phyloP scores from a whole-genome alignment of 2,888 invertebrate species.

The Morpho helenor region DNA sequence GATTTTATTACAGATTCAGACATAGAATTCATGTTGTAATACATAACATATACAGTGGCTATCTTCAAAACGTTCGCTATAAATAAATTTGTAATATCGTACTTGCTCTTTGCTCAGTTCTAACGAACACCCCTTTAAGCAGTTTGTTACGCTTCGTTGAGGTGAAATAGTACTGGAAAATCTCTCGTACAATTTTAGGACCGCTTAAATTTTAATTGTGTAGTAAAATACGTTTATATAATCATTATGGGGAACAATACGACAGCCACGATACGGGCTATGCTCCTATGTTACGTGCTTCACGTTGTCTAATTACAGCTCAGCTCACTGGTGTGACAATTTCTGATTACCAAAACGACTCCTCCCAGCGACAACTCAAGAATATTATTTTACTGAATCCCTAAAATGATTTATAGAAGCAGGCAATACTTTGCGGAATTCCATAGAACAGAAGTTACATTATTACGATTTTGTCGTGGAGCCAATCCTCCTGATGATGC shows the following conservation, averaged over 20 bases:
- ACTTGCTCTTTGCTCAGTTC: conserved; percentile 31
- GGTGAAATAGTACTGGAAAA: conserved; percentile 61
- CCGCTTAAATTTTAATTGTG: conserved; percentile 75
- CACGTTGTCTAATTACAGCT: conserved; percentile 72
- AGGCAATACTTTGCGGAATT: no score
- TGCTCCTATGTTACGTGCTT: conserved; percentile 61
- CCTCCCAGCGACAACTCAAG: conserved; percentile 47
- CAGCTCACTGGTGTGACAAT: conserved; percentile 68
- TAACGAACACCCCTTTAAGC: conserved; percentile 44
- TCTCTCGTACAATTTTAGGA: conserved; percentile 66
- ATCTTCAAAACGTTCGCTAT: background rate
- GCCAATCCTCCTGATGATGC: no score
- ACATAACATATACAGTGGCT: background rate
- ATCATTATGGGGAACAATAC: conserved; percentile 72
- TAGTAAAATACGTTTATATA: conserved; percentile 75
- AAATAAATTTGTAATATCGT: conserved; percentile 18
- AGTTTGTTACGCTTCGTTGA: conserved; percentile 54
- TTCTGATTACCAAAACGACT: conserved; percentile 64
- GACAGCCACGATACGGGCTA: conserved; percentile 36
- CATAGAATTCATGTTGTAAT: background rate
- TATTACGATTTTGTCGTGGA: no score
- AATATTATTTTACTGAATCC: conserved; percentile 28
- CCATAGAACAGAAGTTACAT: no score
- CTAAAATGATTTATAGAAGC: background rate
- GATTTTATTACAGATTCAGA: background rate